Conservation (phyloP, 1,140 invertebrate genomes). For the Cheumatopsyche charites region DNA sequence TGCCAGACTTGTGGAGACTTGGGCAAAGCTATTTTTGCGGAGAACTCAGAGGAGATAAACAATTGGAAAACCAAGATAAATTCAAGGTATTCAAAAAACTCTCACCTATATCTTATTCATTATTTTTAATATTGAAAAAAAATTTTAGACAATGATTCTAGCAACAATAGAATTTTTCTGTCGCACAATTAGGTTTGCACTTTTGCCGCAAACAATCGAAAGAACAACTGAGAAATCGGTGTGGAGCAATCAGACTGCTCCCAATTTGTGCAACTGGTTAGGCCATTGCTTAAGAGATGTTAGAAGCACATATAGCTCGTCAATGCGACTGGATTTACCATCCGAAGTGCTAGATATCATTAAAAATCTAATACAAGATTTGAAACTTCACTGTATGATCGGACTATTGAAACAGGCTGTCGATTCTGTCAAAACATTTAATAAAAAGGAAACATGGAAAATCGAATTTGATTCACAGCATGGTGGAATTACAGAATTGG, state of each 20-base stretch:
- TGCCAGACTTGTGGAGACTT: constrained; percentile 86
- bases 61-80: constrained; percentile 70
- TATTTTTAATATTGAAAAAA: background rate
- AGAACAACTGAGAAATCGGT: constrained; percentile 52
- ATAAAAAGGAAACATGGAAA: constrained; percentile 85
- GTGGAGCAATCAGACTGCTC: constrained; percentile 57
- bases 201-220: constrained; percentile 64
- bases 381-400: constrained; percentile 85
- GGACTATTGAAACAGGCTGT: constrained; percentile 84
- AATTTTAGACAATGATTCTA: constrained; percentile 65
- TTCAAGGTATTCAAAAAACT: constrained; percentile 66
- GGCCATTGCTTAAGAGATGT: constrained; percentile 79
- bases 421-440: constrained; percentile 78
- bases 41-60: constrained; percentile 75
- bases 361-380: constrained; percentile 83
- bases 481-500: constrained; percentile 82
- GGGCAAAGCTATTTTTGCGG: constrained; percentile 89
- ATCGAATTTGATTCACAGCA: constrained; percentile 78
- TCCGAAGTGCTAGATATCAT: constrained; percentile 81
- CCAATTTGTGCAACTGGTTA: constrained; percentile 73
- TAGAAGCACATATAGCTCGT: constrained; percentile 69
- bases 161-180: constrained; percentile 70
- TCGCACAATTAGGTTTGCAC: constrained; percentile 67
- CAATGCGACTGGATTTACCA: constrained; percentile 79
- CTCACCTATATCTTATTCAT: background rate